Base-by-base conservation (phyloP, 2,113 vertebrate species). In the Muntiacus muntjak region DNA sequence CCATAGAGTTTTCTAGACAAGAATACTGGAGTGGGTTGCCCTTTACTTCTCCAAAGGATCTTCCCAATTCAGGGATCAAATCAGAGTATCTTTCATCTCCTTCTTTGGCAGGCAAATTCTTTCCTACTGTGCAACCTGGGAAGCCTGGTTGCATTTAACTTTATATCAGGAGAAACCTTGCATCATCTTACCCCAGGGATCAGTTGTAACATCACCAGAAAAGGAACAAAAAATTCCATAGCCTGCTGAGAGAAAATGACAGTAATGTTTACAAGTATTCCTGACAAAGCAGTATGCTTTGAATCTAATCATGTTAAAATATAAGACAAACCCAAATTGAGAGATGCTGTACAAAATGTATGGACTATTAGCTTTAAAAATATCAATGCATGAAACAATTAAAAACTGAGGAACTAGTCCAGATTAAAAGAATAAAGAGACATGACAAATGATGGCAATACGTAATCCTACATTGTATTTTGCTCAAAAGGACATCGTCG, bases 371-470 rank as follows among this genome's bases (percentile, higher is more conserved):
- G 76, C 55, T 85, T 85, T 57, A 60, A 88, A 85, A 93, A 43
- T 57, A 45, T 25, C 30, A 55, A n/a, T 83, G 21, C 23, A 43
- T 78, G 25, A 76, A 82, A 62, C 5, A 96, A 91, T 78, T 96
- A 93, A 43, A 71, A 93, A 78, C 28, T 43, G 28, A 89, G 40
- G 2, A 47, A 71, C 0, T 21, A 50, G 13, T 95, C 15, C 16
- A 30, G 4, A 92, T 92, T 71, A 83, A 89, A 91, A 82, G 52
- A 84, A 9, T 62, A 45, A n/a, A 85, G n/a, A 81, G 28, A 81
- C 21, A 25, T 60, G 10, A 28, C 17, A 60, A 52, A 43, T 90
- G 87, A 94, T 5, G 54, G 5, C 5, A 43, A 30, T 47, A 71
- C 5, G 6, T 67, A 25, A 47, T 54, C 15, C 15, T 67, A 0